A percentile compares a stretch with the other conserved stretches of the same genome.
Evolutionary conservation across 2,888 invertebrate species (phyloP).

Genomic region (Tachina lurida): DNA sequence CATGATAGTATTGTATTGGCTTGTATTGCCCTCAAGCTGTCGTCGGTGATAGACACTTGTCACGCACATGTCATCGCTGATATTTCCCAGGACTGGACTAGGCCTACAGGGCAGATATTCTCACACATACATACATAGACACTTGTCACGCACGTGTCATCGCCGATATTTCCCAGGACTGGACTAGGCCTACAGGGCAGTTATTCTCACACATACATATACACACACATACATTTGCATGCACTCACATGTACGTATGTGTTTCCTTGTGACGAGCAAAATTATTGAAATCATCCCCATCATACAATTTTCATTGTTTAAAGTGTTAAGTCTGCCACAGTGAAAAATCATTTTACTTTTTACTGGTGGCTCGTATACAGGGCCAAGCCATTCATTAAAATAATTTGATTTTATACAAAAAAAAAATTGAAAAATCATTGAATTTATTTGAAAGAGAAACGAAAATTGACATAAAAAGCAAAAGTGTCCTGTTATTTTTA

Average conservation of each 20-base stretch:
- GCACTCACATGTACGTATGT: background rate
- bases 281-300: background rate
- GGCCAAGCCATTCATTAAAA: slow-evolving; percentile 42
- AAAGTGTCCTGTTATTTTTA: slow-evolving; percentile 26
- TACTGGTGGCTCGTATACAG: slow-evolving; percentile 6
- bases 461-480: slow-evolving; percentile 52
- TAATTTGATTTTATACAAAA: slow-evolving; percentile 43
- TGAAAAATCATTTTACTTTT: slow-evolving; percentile 27
- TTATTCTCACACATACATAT: background rate
- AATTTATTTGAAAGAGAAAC: slow-evolving; percentile 40
- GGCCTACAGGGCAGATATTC: background rate
- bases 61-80: no score
- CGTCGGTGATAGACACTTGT: no score
- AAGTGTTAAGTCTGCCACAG: slow-evolving; percentile 43
- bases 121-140: background rate
- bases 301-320: slow-evolving; percentile 46
- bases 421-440: slow-evolving; percentile 11
- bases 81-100: no score
- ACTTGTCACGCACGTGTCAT: no score
- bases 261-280: background rate
- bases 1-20: no score
- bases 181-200: no score
- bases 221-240: background rate
- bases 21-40: no score
- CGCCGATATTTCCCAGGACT: no score